Evolutionary conservation across 2,113 vertebrate species (phyloP).

Genomic region (Chloropsis cyanopogon): DNA sequence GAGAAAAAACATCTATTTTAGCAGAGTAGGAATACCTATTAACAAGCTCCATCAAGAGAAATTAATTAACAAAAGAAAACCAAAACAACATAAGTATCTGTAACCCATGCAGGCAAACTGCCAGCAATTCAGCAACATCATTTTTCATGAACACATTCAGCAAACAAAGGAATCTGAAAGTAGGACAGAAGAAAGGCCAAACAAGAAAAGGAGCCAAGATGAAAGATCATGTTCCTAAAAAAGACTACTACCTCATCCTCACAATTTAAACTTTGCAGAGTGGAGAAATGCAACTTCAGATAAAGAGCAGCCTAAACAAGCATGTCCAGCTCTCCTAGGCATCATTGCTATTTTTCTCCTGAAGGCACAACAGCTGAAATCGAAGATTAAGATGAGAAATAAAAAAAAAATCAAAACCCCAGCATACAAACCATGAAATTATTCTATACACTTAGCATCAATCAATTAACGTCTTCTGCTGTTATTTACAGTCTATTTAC

Average conservation of each 20-base stretch:
- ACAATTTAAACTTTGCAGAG: background rate
- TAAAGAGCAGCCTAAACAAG: conserved; percentile 10
- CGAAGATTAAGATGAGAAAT: background rate
- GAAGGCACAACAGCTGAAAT: background rate
- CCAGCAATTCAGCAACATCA: background rate
- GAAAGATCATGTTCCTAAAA: conserved; percentile 37
- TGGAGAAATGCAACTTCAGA: background rate
- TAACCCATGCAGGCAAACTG: background rate
- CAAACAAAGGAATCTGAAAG: conserved; percentile 27
- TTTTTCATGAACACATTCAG: conserved; percentile 17
- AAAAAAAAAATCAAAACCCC: background rate
- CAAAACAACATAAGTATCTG: background rate
- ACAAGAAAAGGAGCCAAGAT: background rate
- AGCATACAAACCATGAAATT: background rate
- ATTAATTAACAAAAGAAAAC: background rate
- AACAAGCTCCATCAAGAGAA: background rate
- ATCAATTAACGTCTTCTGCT: background rate
- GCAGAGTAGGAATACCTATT: background rate
- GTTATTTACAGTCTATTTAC: background rate
- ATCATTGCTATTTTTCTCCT: background rate
- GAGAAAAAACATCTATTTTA: conserved; percentile 18
- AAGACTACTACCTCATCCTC: conserved; percentile 27
- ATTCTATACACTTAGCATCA: background rate
- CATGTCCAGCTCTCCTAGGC: background rate
- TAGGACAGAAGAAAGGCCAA: background rate